Conservation (phyloP, 2,888 invertebrate genomes). For the Monochamus alternatus region DNA sequence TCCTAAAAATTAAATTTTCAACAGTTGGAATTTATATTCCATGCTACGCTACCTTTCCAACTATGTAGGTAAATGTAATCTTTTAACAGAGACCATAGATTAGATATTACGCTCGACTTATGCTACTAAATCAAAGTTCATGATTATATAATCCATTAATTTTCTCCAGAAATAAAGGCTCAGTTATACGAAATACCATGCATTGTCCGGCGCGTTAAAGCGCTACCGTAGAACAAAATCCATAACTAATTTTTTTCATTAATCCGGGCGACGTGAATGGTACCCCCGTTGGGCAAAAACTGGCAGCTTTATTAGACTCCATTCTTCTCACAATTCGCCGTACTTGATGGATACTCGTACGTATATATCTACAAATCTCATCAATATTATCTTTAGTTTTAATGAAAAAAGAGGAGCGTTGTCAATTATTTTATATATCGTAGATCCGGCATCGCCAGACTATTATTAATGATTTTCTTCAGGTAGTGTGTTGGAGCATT, state of each 20-base stretch:
- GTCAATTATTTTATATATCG: slow-evolving; percentile 29
- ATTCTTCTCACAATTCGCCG: slow-evolving; percentile 47
- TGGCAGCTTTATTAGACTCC: slow-evolving; percentile 45
- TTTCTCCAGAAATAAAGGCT: slow-evolving; percentile 28
- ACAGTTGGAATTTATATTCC: too few species aligned
- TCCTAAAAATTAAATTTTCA: too few species aligned
- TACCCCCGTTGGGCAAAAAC: slow-evolving; percentile 60
- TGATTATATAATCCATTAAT: slow-evolving; percentile 24
- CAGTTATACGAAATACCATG: slow-evolving; percentile 18
- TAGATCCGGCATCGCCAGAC: slow-evolving; percentile 19
- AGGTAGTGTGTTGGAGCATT: slow-evolving; percentile 3
- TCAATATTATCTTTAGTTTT: slow-evolving; percentile 22
- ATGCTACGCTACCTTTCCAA: too few species aligned
- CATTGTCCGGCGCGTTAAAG: slow-evolving; percentile 17
- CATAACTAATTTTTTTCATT: slow-evolving; percentile 63
- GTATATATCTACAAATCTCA: slow-evolving; percentile 9
- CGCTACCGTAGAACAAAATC: slow-evolving; percentile 27
- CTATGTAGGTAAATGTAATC: too few species aligned
- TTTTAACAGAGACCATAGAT: background rate
- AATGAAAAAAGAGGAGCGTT: slow-evolving; percentile 15
- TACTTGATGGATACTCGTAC: slow-evolving; percentile 21
- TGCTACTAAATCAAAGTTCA: slow-evolving; percentile 23
- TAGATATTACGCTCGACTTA: background rate
- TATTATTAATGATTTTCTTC: slow-evolving; percentile 26
- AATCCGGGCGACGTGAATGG: slow-evolving; percentile 63